Evolutionary conservation across 2,797 vertebrate genomes (phyloP).

Genomic region (Podarcis lilfordi): DNA sequence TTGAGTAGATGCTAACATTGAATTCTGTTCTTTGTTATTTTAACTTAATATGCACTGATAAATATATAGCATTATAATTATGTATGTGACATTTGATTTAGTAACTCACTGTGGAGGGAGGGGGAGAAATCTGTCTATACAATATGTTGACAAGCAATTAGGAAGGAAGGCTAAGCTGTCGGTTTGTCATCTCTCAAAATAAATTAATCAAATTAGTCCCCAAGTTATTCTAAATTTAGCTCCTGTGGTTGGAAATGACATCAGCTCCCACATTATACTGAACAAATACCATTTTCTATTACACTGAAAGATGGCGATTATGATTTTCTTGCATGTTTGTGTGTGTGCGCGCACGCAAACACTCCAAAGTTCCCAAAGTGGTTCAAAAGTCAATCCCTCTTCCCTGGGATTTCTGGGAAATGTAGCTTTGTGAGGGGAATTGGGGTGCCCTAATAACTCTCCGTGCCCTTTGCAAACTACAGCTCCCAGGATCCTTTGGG

Average conservation of each 20-base stretch:
- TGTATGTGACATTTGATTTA: conserved; percentile 40
- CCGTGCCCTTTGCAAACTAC: no score
- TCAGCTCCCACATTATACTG: background rate
- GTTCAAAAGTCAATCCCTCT: no score
- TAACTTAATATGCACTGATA: conserved; percentile 24
- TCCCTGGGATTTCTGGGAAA: no score
- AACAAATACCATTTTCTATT: background rate
- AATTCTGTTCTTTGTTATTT: conserved; percentile 49
- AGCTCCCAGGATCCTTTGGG: no score
- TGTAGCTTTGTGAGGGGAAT: no score
- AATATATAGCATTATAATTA: conserved; percentile 12
- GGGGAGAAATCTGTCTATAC: conserved; percentile 51
- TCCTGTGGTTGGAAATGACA: conserved; percentile 35
- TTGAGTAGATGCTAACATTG: conserved; percentile 45
- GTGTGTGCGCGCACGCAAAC: background rate
- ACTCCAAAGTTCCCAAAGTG: no score
- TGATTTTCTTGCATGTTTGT: background rate
- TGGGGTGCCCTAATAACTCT: no score
- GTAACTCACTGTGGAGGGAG: conserved; percentile 18
- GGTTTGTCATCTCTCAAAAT: conserved; percentile 64
- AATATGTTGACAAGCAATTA: conserved; percentile 57
- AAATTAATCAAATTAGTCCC: conserved; percentile 56
- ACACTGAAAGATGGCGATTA: background rate
- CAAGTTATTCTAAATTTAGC: conserved; percentile 45
- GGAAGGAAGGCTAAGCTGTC: conserved; percentile 27